Evolutionary conservation across 2,797 vertebrate species (phyloP).

Genomic region (Semaprochilodus insignis): DNA sequence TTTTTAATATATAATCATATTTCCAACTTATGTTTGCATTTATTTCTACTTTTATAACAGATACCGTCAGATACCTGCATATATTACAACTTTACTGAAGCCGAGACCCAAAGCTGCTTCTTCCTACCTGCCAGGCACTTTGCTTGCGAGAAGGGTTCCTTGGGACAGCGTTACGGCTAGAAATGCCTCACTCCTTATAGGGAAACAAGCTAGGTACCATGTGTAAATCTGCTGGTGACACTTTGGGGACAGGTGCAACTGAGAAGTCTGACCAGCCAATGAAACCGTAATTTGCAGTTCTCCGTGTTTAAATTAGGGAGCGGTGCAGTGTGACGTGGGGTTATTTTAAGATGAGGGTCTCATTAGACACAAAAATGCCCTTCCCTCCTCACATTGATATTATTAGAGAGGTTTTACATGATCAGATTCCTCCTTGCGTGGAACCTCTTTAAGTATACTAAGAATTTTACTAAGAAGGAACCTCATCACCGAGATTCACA

Average conservation of each 20-base stretch:
- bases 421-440: not conserved
- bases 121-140: constrained; percentile 54
- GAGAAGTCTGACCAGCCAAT: constrained; percentile 68
- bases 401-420: not conserved
- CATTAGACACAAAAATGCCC: not conserved
- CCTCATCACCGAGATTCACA: too few species aligned
- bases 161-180: constrained; percentile 63
- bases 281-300: constrained; percentile 63
- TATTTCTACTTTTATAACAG: too few species aligned
- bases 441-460: not conserved
- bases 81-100: not conserved
- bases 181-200: constrained; percentile 76
- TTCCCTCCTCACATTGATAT: not conserved
- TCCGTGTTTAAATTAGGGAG: constrained; percentile 53
- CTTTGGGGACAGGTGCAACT: constrained; percentile 75
- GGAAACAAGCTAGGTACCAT: constrained; percentile 70
- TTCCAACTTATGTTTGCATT: too few species aligned
- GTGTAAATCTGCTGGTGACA: constrained; percentile 74
- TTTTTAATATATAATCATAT: too few species aligned
- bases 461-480: not conserved
- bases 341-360: constrained; percentile 12
- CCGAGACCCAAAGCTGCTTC: not conserved
- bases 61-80: too few species aligned
- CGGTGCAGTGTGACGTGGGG: not conserved
- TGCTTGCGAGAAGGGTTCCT: constrained; percentile 69